A percentile compares a stretch with the other conserved stretches of the same genome.
Conservation (phyloP, 2,113 vertebrate genomes). For the Zootoca vivipara region DNA sequence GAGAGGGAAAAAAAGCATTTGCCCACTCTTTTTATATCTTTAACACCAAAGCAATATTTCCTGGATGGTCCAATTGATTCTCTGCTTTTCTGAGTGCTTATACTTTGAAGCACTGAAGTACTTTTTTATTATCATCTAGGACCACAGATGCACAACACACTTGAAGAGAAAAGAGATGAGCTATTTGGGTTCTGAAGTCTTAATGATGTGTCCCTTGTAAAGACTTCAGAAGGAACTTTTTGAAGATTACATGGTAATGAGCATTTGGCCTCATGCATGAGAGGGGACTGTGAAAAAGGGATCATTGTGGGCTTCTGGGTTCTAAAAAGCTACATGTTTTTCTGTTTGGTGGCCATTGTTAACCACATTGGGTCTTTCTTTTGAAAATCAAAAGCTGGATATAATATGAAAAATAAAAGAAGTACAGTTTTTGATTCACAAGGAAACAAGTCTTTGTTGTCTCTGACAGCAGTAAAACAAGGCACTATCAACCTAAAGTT, state of each 20-base stretch:
- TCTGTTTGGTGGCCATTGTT: not conserved
- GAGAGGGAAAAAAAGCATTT: conserved; percentile 25
- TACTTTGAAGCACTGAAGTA: conserved; percentile 58
- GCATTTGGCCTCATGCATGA: conserved; percentile 39
- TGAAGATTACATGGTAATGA: conserved; percentile 61
- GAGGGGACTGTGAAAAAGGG: conserved; percentile 14
- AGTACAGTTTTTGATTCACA: not conserved
- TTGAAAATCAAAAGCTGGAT: not conserved
- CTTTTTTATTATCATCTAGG: conserved; percentile 56
- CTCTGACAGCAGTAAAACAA: not conserved
- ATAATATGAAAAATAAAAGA: not conserved
- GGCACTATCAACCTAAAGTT: not conserved
- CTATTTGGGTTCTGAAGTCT: conserved; percentile 64
- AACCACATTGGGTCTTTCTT: not conserved
- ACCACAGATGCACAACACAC: conserved; percentile 53
- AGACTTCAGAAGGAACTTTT: conserved; percentile 61
- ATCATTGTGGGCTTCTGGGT: conserved; percentile 1
- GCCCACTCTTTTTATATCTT: conserved; percentile 51
- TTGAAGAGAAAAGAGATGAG: conserved; percentile 62
- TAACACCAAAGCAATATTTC: conserved; percentile 49
- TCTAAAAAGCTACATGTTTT: not conserved
- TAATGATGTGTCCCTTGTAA: conserved; percentile 61
- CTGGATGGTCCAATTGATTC: conserved; percentile 47
- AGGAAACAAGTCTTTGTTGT: not conserved
- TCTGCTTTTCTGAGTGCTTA: conserved; percentile 48